Percentiles rank a stretch among this genome's conserved stretches.
Conservation (phyloP, 2,888 invertebrate genomes). For the Adineta ricciae region DNA sequence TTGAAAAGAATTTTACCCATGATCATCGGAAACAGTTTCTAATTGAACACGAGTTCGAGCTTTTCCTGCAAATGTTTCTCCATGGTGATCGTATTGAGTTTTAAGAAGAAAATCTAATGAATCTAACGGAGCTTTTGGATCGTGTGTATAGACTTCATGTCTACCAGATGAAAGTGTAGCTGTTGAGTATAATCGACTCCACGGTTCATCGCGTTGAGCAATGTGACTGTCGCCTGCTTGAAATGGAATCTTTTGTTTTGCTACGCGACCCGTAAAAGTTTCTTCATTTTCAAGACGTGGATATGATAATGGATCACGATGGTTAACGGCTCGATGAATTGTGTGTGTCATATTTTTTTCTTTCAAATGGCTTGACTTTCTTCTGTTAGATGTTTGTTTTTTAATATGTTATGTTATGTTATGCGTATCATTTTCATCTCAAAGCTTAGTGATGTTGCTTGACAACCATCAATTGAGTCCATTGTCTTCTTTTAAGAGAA, state of each 20-base stretch:
- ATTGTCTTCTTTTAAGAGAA: no score
- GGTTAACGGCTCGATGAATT: slow-evolving; percentile 30
- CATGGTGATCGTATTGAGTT: slow-evolving; percentile 47
- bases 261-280: slow-evolving; percentile 2
- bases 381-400: background rate
- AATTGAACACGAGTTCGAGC: slow-evolving; percentile 46
- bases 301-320: slow-evolving; percentile 32
- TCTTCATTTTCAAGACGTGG: slow-evolving; percentile 30
- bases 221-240: background rate
- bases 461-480: background rate
- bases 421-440: background rate
- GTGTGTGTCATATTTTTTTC: background rate
- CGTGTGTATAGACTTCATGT: slow-evolving; percentile 41
- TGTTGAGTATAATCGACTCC: slow-evolving; percentile 40
- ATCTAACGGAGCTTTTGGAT: slow-evolving; percentile 47
- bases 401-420: background rate
- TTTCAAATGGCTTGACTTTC: background rate
- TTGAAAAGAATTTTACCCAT: background rate
- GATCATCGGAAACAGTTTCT: slow-evolving; percentile 42
- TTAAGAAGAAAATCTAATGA: slow-evolving; percentile 49
- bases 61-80: slow-evolving; percentile 42
- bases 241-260: slow-evolving; percentile 29
- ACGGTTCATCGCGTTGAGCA: slow-evolving; percentile 30
- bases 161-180: slow-evolving; percentile 44
- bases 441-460: background rate